Conservation (phyloP, 2,113 vertebrate genomes). For the Pungitius pungitius region DNA sequence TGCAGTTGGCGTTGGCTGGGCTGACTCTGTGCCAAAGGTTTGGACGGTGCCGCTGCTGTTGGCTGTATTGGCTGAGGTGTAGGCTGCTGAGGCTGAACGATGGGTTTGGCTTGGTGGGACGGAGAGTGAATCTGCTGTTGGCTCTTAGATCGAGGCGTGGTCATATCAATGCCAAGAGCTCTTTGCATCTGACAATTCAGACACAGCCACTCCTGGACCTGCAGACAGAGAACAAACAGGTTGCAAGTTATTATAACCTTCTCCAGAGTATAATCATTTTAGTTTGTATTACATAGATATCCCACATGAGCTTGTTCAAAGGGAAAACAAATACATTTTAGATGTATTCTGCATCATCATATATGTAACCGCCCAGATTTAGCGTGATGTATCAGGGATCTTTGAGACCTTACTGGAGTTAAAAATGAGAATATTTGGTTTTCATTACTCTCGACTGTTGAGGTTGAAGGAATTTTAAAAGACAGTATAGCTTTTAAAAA, state of each 20-base stretch:
- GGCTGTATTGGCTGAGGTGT: conserved; percentile 64
- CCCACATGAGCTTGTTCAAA: not conserved
- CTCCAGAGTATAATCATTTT: not conserved
- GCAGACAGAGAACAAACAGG: conserved; percentile 49
- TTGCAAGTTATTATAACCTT: conserved; percentile 2
- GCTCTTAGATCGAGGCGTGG: conserved; percentile 93
- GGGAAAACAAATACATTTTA: not conserved
- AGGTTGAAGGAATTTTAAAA: not conserved
- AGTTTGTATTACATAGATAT: not conserved
- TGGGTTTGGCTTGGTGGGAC: conserved; percentile 82
- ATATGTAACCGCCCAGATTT: not conserved
- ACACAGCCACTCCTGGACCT: conserved; percentile 99
- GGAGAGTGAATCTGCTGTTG: conserved; percentile 95
- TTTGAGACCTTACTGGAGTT: not conserved
- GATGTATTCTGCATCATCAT: not conserved
- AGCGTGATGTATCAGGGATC: not conserved
- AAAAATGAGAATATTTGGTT: not conserved
- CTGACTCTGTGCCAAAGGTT: conserved; percentile 69
- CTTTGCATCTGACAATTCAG: conserved; percentile 99
- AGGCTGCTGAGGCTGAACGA: conserved; percentile 73
- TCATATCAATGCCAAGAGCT: conserved; percentile 98
- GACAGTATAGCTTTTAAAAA: not conserved
- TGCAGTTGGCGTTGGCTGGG: conserved; percentile 40
- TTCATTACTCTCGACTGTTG: not conserved
- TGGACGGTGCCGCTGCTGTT: conserved; percentile 59